A percentile compares a stretch with the other conserved stretches of the same genome.
phyloP scores from a whole-genome alignment of 1,140 invertebrate species.

The Drosophila kurseongensis region DNA sequence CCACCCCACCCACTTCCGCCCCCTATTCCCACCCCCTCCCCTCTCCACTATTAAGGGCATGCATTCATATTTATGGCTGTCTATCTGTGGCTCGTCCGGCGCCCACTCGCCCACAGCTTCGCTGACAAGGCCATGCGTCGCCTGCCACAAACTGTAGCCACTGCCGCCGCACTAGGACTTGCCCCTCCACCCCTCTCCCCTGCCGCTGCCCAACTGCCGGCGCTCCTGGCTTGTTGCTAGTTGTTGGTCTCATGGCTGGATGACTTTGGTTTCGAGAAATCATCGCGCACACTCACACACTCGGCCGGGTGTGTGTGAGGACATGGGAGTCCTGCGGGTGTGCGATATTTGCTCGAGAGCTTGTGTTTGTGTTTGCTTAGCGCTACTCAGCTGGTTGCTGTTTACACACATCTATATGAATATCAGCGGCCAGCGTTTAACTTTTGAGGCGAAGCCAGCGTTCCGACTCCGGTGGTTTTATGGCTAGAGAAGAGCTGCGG shows the following conservation, averaged over 20 bases:
- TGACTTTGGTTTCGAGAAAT: constrained; percentile 80
- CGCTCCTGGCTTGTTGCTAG: constrained; percentile 63
- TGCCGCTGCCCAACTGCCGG: constrained; percentile 6
- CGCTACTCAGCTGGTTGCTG: constrained; percentile 67
- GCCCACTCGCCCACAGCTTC: constrained; percentile 1
- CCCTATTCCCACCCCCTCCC: neutral
- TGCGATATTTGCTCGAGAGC: constrained; percentile 32
- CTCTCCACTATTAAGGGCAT: constrained; percentile 12
- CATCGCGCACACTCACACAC: constrained; percentile 51
- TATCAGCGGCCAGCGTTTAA: constrained; percentile 52
- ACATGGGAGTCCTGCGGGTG: constrained; percentile 12
- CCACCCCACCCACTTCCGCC: neutral
- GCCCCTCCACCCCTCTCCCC: neutral
- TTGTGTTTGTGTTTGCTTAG: constrained; percentile 67
- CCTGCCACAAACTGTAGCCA: constrained; percentile 73
- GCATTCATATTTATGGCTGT: constrained; percentile 77
- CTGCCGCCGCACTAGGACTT: constrained; percentile 3
- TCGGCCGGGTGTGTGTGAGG: constrained; percentile 15
- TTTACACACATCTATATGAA: constrained; percentile 53
- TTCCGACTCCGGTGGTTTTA: constrained; percentile 22
- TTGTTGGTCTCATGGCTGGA: constrained; percentile 77
- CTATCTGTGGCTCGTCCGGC: constrained; percentile 39
- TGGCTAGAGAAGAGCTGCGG: neutral
- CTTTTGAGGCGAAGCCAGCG: constrained; percentile 31
- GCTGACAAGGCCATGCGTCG: constrained; percentile 66